Evolutionary conservation across 2,113 vertebrate genomes (phyloP), one percentile per base, ranked within the genome.

Genomic region (Cebidichthys violaceus): DNA sequence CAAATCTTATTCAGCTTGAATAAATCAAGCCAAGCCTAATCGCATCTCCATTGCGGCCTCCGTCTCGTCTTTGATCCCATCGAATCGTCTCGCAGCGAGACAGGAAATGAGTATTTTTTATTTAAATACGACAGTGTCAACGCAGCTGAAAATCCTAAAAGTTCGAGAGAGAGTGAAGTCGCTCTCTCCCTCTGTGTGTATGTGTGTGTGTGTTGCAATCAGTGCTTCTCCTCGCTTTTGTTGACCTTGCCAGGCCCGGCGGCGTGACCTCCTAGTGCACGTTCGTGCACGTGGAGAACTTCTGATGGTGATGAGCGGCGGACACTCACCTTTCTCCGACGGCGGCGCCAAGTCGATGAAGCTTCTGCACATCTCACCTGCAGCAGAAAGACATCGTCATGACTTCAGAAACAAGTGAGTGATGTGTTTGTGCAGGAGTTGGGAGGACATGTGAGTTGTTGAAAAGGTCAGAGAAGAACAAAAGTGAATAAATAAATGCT

Each of bases 291-390:
- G n/a, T n/a, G 24, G 54, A 55, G n/a, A 43, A 8, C 24, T 15
- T 52, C 3, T 14, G 15, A 24, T 22, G 27, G 27, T 8, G 66
- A 37, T 14, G 29, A 73, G 4, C 18, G 43, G 24, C 3, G n/a
- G 29, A 24, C 68, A 76, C 96, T 96, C 93, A 98, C 97, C 97
- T 96, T 97, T 98, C 89, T 98, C 97, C 27, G 97, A 99, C 0
- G 97, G 95, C 0, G 97, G 97, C 55, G 97, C 97, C 90, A 99
- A 95, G 94, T 99, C 97, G 83, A 98, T 98, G 91, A 99, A 99
- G 93, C 97, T 99, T 87, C 96, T 94, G 80, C 97, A 98, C 92
- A 92, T 96, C 89, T 99, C 97, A 95, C 97, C 97, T 99, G 20
- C 4, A 71, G 27, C 20, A 68, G 11, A 93, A 81, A 60, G 77